Evolutionary conservation across 1,140 invertebrate genomes (phyloP).

Genomic region (Cyclargus thomasi): DNA sequence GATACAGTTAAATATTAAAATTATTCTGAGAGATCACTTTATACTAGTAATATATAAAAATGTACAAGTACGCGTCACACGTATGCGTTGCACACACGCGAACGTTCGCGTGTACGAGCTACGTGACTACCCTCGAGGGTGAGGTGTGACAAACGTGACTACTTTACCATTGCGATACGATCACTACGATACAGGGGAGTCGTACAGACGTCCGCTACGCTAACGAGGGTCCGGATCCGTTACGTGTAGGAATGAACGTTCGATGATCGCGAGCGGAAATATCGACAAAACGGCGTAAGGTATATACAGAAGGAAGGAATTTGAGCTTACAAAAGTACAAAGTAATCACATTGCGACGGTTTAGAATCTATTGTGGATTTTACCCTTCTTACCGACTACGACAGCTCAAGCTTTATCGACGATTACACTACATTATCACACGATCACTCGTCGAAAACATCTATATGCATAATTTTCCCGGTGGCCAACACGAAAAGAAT

Average conservation of each 20-base stretch:
- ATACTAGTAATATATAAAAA: constrained; percentile 68
- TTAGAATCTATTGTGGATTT: constrained; percentile 64
- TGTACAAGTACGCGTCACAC: constrained; percentile 64
- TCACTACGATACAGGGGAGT: constrained; percentile 11
- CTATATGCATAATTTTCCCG: constrained; percentile 69
- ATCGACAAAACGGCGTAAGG: constrained; percentile 52
- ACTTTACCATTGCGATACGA: constrained; percentile 12
- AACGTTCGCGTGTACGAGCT: constrained; percentile 21
- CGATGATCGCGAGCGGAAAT: constrained; percentile 15
- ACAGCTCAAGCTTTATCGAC: constrained; percentile 58
- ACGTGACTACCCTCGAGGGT: constrained; percentile 18
- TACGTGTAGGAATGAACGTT: constrained; percentile 16
- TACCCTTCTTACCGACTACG: constrained; percentile 66
- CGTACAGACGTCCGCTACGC: constrained; percentile 14
- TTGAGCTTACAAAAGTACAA: constrained; percentile 75
- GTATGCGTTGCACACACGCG: constrained; percentile 20
- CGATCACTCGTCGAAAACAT: constrained; percentile 66
- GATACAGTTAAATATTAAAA: constrained; percentile 70
- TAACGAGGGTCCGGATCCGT: constrained; percentile 13
- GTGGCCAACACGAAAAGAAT: constrained; percentile 64
- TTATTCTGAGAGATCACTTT: constrained; percentile 73
- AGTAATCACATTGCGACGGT: constrained; percentile 70
- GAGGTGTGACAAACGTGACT: constrained; percentile 18
- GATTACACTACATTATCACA: constrained; percentile 65
- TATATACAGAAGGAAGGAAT: constrained; percentile 68